These are phyloP conservation scores for Bufotes viridis DNA, from an alignment of 2,797 vertebrate species.

Conservation along the genomic window DNA sequence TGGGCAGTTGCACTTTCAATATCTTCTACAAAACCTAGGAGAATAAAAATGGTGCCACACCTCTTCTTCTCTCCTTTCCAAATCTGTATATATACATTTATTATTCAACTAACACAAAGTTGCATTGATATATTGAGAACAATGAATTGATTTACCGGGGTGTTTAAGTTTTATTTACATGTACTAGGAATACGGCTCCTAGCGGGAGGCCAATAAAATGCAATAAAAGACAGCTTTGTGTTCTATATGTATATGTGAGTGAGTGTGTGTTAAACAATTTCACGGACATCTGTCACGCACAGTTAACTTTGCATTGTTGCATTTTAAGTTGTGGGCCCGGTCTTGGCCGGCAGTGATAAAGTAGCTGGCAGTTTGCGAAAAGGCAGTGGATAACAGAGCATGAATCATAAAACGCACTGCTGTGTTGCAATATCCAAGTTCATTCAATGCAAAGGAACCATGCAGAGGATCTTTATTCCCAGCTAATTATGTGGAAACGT, in stretches of 20 bases:
- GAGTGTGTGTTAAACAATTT: slow-evolving; percentile 95
- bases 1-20: not conserved
- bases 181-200: slow-evolving; percentile 66
- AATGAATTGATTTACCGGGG: slow-evolving; percentile 65
- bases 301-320: slow-evolving; percentile 92
- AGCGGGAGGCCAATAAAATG: slow-evolving; percentile 12
- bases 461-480: slow-evolving; percentile 91
- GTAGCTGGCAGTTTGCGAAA: slow-evolving; percentile 84
- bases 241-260: slow-evolving; percentile 68
- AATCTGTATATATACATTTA: slow-evolving; percentile 5
- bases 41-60: not conserved
- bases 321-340: slow-evolving; percentile 80
- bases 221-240: slow-evolving; percentile 65
- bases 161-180: slow-evolving; percentile 67
- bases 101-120: slow-evolving; percentile 12
- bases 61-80: not conserved
- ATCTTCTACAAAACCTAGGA: not conserved
- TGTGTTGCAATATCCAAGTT: slow-evolving; percentile 95
- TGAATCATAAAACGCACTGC: slow-evolving; percentile 86
- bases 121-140: slow-evolving; percentile 65
- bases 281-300: slow-evolving; percentile 94
- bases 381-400: slow-evolving; percentile 81
- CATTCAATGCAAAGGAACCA: slow-evolving; percentile 92
- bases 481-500: slow-evolving; percentile 99
- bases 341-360: slow-evolving; percentile 82